Evolutionary conservation across 1,140 invertebrate species (phyloP).

Genomic region (Philaenus spumarius): DNA sequence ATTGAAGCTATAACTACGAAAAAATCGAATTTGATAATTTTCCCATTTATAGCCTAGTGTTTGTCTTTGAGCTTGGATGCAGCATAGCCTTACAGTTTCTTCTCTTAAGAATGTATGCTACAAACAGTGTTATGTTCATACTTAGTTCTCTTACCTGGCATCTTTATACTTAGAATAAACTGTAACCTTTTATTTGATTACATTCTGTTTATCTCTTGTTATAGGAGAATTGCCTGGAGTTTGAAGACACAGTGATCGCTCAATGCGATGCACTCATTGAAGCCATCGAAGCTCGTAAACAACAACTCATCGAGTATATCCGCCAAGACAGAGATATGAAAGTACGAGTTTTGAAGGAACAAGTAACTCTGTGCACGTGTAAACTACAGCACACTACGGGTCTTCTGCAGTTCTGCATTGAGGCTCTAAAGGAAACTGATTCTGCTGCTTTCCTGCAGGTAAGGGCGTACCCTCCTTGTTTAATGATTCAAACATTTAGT

Average conservation of each 20-base stretch:
- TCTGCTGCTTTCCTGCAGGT: constrained; percentile 91
- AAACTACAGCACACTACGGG: constrained; percentile 90
- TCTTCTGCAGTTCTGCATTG: constrained; percentile 95
- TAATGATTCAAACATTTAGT: too few relatives aligned
- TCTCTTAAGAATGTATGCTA: too few relatives aligned
- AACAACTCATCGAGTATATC: constrained; percentile 75
- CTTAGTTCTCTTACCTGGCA: too few relatives aligned
- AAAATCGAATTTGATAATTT: too few relatives aligned
- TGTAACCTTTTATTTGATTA: too few relatives aligned
- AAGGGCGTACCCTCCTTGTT: too few relatives aligned
- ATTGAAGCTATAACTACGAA: too few relatives aligned
- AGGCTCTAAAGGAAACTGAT: constrained; percentile 96
- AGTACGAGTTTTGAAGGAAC: constrained; percentile 70
- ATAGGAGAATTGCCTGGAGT: constrained; percentile 76
- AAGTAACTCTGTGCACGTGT: constrained; percentile 73
- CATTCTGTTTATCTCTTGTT: constrained; percentile 28
- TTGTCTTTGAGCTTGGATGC: too few relatives aligned
- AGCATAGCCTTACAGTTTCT: too few relatives aligned
- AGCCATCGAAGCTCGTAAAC: constrained; percentile 73
- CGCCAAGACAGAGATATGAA: constrained; percentile 74
- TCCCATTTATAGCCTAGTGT: too few relatives aligned
- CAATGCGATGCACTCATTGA: constrained; percentile 84
- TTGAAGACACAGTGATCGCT: constrained; percentile 71
- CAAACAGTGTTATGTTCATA: too few relatives aligned
- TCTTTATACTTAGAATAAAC: too few relatives aligned